Conservation (phyloP, 2,888 invertebrate species). For the Chloroclysta siterata region DNA sequence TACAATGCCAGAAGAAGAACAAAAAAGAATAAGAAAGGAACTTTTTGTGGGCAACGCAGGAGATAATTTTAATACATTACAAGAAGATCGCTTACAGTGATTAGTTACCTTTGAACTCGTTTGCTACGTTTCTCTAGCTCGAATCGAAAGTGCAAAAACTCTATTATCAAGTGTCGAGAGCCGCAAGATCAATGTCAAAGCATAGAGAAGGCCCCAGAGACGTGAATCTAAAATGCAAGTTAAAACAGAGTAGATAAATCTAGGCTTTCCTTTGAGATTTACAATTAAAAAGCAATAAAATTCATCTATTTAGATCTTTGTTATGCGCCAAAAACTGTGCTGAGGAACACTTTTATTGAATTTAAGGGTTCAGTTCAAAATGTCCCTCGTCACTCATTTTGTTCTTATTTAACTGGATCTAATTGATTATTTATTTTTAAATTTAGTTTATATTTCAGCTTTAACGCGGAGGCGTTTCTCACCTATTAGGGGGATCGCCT, state of each 20-base stretch:
- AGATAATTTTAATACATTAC: conserved; percentile 78
- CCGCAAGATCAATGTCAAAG: conserved; percentile 63
- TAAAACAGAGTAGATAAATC: conserved; percentile 63
- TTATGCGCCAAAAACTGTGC: conserved; percentile 67
- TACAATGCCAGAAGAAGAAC: conserved; percentile 52
- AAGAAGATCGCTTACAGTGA: conserved; percentile 64
- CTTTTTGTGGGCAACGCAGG: conserved; percentile 47
- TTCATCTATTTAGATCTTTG: conserved; percentile 69
- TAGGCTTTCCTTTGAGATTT: conserved; percentile 61
- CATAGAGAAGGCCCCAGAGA: conserved; percentile 62
- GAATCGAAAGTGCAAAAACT: conserved; percentile 68
- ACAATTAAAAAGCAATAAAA: conserved; percentile 68
- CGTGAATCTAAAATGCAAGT: conserved; percentile 69
- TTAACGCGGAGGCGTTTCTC: conserved; percentile 69
- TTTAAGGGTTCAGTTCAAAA: conserved; percentile 47
- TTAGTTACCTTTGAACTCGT: conserved; percentile 51
- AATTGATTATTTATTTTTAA: conserved; percentile 50
- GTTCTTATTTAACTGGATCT: conserved; percentile 51
- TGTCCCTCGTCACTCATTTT: conserved; percentile 69
- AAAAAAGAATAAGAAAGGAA: conserved; percentile 51
- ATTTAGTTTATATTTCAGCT: conserved; percentile 49
- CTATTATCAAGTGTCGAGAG: conserved; percentile 67
- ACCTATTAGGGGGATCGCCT: conserved; percentile 99
- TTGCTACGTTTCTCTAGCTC: conserved; percentile 59
- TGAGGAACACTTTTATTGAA: conserved; percentile 72